Conservation (phyloP, 1,140 invertebrate species). For the Pseudomyrmex flavicornis region DNA sequence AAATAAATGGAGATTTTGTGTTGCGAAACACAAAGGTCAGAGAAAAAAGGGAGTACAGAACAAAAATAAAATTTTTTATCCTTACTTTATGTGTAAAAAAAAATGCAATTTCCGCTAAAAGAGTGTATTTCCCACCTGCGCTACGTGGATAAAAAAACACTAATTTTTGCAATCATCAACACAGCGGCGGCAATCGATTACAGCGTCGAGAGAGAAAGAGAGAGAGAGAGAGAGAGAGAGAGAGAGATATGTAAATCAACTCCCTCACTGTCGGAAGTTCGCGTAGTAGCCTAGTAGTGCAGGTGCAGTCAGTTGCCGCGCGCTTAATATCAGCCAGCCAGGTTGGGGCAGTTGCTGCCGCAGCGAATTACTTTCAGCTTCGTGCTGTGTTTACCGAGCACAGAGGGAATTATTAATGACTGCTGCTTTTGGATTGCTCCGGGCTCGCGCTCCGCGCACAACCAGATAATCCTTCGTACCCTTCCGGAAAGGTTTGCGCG, state of each 20-base stretch:
- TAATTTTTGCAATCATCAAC: slow-evolving; percentile 24
- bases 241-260: slow-evolving; percentile 28
- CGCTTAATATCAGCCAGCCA: slow-evolving; percentile 43
- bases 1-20: neutral
- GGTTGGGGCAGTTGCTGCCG: slow-evolving; percentile 38
- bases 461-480: slow-evolving; percentile 29
- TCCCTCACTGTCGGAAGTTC: slow-evolving; percentile 13
- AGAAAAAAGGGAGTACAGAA: neutral
- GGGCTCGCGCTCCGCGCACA: neutral
- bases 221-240: no score
- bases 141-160: no score
- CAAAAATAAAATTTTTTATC: no score
- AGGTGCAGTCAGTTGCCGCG: slow-evolving; percentile 32
- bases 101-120: no score
- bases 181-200: slow-evolving; percentile 28
- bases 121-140: no score
- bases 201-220: neutral
- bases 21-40: neutral
- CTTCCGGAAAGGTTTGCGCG: slow-evolving; percentile 23
- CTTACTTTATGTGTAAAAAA: no score
- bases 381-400: slow-evolving; percentile 43
- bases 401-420: slow-evolving; percentile 61
- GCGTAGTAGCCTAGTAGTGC: neutral
- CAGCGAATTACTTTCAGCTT: slow-evolving; percentile 60
- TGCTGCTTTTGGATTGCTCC: slow-evolving; percentile 48